Conservation (phyloP, 2,797 vertebrate species). For the Lagodon rhomboides region DNA sequence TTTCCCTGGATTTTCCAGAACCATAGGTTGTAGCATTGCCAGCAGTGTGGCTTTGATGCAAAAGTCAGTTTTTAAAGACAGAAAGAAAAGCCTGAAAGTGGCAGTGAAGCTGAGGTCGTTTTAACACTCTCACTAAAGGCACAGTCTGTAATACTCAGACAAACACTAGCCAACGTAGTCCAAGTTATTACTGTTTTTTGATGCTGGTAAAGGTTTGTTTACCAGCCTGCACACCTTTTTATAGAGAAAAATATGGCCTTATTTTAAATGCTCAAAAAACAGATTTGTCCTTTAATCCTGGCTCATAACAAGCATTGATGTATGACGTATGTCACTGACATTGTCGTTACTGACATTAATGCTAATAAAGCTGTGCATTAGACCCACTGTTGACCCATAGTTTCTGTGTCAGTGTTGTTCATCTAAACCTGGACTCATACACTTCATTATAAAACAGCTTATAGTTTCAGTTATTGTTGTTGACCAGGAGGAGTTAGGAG, state of each 20-base stretch:
- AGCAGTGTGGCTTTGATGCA: slow-evolving; percentile 33
- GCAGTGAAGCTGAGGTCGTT: neutral
- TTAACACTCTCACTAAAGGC: neutral
- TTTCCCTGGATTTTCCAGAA: slow-evolving; percentile 67
- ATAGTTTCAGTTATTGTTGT: neutral
- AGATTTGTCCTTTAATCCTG: neutral
- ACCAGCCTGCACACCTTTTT: neutral
- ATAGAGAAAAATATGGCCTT: neutral
- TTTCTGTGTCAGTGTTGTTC: neutral
- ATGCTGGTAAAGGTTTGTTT: neutral
- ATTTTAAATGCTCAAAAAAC: neutral
- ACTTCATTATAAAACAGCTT: neutral
- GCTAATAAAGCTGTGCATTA: neutral
- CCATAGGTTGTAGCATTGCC: slow-evolving; percentile 6
- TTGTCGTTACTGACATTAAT: neutral
- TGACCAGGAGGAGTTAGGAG: neutral
- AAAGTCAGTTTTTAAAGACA: slow-evolving; percentile 11
- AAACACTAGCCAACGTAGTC: neutral
- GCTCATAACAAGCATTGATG: neutral
- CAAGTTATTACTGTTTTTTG: neutral
- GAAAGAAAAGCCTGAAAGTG: neutral
- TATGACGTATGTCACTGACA: neutral
- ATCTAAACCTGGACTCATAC: neutral
- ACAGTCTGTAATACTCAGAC: neutral
- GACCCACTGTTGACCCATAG: neutral